These are phyloP conservation scores for Atherinomorus stipes DNA, from an alignment of 2,113 vertebrate species.

Conservation along the genomic window DNA sequence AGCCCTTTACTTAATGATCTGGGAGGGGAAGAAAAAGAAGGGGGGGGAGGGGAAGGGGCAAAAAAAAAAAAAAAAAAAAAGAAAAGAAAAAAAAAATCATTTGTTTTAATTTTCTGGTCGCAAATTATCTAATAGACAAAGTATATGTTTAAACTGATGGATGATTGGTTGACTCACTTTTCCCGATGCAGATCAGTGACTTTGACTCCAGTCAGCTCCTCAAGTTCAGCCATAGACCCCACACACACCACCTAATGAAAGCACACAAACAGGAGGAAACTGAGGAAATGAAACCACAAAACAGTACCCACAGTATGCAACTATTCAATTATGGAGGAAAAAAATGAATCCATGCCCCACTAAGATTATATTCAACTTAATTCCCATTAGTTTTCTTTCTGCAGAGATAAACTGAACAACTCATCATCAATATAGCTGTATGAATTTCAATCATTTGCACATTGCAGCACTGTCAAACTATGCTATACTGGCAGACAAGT, in stretches of 20 bases:
- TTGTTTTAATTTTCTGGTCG: too few species aligned
- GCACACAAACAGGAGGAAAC: background rate
- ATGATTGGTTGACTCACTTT: constrained; percentile 83
- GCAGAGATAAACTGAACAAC: background rate
- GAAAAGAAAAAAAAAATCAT: too few species aligned
- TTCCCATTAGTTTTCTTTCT: background rate
- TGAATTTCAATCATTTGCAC: background rate
- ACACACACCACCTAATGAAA: constrained; percentile 90
- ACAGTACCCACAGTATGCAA: background rate
- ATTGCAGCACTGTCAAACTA: background rate
- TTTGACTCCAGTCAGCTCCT: constrained; percentile 89
- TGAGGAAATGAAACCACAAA: constrained; percentile 24
- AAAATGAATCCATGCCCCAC: too few species aligned
- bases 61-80: too few species aligned
- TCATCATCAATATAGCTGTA: background rate
- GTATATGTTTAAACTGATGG: too few species aligned
- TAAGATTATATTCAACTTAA: too few species aligned
- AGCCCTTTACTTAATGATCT: too few species aligned
- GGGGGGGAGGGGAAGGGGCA: too few species aligned
- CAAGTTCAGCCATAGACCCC: constrained; percentile 91
- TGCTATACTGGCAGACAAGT: background rate
- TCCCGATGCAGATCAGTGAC: constrained; percentile 95
- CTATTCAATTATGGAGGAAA: background rate
- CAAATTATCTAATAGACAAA: too few species aligned
- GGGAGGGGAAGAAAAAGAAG: too few species aligned